Evolutionary conservation across 2,113 vertebrate genomes (phyloP).

Genomic region (Actenoides hombroni): DNA sequence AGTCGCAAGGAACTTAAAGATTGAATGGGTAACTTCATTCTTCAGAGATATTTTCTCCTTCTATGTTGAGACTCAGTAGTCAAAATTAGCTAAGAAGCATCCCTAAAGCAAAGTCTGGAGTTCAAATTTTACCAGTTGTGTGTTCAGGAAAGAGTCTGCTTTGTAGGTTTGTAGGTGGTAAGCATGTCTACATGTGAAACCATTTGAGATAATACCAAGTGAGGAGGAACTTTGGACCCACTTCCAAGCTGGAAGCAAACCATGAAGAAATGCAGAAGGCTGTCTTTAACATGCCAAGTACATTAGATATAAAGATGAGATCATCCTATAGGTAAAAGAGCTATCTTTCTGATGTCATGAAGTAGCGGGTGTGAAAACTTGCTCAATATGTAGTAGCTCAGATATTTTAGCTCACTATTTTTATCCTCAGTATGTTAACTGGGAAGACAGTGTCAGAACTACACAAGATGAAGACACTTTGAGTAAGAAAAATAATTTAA

Average conservation of each 20-base stretch:
- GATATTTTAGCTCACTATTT: constrained; percentile 57
- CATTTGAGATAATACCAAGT: not conserved
- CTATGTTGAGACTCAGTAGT: not conserved
- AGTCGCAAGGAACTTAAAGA: not conserved
- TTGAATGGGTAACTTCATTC: not conserved
- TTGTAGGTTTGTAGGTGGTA: not conserved
- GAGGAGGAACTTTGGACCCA: constrained; percentile 12
- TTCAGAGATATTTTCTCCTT: not conserved
- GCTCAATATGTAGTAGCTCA: constrained; percentile 25
- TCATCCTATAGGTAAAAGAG: constrained; percentile 33
- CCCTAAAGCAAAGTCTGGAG: not conserved
- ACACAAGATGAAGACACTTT: not conserved
- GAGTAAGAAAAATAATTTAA: not conserved
- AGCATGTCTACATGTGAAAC: not conserved
- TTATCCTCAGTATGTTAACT: constrained; percentile 43
- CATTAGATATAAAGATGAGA: constrained; percentile 23
- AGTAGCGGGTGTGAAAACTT: constrained; percentile 51
- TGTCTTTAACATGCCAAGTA: constrained; percentile 43
- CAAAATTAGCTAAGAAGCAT: not conserved
- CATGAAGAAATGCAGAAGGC: not conserved
- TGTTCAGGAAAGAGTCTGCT: not conserved
- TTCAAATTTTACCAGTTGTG: not conserved
- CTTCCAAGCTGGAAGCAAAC: constrained; percentile 36
- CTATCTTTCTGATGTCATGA: constrained; percentile 44
- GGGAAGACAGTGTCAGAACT: constrained; percentile 35